Evolutionary conservation across 2,797 vertebrate genomes (phyloP), one percentile per base, ranked within the genome.

Genomic region (Okamejei kenojei): DNA sequence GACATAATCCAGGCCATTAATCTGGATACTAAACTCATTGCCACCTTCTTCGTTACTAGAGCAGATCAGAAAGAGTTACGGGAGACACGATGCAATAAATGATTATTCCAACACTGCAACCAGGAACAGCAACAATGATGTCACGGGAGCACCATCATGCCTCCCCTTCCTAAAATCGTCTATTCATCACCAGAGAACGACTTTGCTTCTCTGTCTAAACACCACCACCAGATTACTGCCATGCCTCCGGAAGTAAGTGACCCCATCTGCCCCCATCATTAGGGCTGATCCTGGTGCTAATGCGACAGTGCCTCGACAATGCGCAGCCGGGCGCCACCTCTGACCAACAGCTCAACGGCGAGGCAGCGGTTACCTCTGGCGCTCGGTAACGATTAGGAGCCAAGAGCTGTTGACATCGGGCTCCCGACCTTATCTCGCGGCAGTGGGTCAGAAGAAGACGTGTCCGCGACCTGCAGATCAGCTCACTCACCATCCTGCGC

Each of bases 401-500:
- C 9, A 10, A 35, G 77, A 11, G 35, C n/a, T 32, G 10, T 32
- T 78, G 15, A 21, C 35, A 21, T 80, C 79, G 38, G 19, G 17
- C 35, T 8, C 2, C 32, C 15, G 32, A 38, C 71, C 1, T 23
- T 74, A 4, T 7, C 19, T 19, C 15, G 19, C 19, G 21, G 13
- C n/a, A 78, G 1, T 13, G n/a, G 32, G n/a, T n/a, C 29, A 10
- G 76, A 15, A 77, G 71, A 23, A 74, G 21, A 1, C 4, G 71
- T 74, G 23, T 19, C 71, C 23, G 17, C 19, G 19, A 21, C 21
- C 71, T 23, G 71, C 19, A 6, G 4, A 74, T 74, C 21, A 26
- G 23, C 71, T 86, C 84, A 88, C 84, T 88, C 63, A 88, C 84
- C 84, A 88, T 88, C 15, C n/a, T 88, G 84, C 63, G 63, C 26